Evolutionary conservation across 2,797 vertebrate species (phyloP).

Genomic region (Tiaroga cobitis): DNA sequence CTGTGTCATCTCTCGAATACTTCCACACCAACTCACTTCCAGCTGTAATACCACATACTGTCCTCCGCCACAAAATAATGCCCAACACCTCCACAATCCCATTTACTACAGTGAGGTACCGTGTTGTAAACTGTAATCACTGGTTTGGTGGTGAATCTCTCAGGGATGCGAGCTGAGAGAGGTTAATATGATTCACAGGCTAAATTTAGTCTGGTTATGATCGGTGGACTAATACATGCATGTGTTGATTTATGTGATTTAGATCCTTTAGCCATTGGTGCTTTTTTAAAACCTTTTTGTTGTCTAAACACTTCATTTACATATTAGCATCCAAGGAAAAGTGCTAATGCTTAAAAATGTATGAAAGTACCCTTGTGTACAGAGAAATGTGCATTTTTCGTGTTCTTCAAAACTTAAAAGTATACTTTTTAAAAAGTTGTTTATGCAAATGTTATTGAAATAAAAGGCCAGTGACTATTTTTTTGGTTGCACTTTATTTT

Average conservation of each 20-base stretch:
- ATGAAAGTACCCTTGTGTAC: background rate
- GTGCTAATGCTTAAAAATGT: background rate
- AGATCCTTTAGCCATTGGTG: constrained; percentile 21
- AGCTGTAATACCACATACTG: background rate
- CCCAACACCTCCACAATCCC: constrained; percentile 19
- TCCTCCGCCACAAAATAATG: constrained; percentile 49
- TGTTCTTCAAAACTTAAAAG: background rate
- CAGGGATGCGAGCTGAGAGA: constrained; percentile 39
- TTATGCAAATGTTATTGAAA: background rate
- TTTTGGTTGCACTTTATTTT: too few relatives aligned
- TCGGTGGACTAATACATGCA: constrained; percentile 7
- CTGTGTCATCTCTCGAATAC: background rate
- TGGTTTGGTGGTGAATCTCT: constrained; percentile 49
- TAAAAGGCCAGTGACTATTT: background rate
- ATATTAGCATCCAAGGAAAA: background rate
- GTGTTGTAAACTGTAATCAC: constrained; percentile 45
- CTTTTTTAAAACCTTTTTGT: background rate
- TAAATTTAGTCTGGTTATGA: constrained; percentile 42
- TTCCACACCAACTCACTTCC: constrained; percentile 4
- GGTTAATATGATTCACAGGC: constrained; percentile 40
- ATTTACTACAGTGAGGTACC: constrained; percentile 21
- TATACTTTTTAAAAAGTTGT: background rate
- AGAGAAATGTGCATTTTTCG: background rate
- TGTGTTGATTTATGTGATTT: constrained; percentile 52
- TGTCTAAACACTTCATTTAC: background rate